Base-by-base conservation (phyloP, 2,888 invertebrate species). In the Eristalis intricaria region DNA sequence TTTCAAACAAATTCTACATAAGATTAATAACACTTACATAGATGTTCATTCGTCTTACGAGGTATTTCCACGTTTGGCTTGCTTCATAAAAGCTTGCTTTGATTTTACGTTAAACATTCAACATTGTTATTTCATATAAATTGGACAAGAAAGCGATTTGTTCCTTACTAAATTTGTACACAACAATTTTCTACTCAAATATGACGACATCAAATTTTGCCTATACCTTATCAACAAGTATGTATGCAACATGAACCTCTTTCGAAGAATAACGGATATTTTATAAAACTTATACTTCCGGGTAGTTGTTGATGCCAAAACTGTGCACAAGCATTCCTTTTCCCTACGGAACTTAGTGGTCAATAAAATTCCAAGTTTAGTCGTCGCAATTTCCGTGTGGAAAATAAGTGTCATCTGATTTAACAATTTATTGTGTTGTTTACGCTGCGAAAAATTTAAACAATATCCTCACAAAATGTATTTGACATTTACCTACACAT, bases 261-360 rank as follows among this genome's bases (percentile, higher is more conserved):
- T 77, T 78, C 64, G 29, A 65, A 74, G 70, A 74, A 76, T 60
- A 81, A 70, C 82, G 85, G 85, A 86, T 86, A 78, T 74, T 86
- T 86, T 86, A 76, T 86, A 78, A 79, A 83, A 75, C 70, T 86
- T 83, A 86, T 83, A 83, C 58, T 66, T 86, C 86, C 86, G 82
- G 86, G 65, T 86, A 83, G 86, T 79, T 86, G 75, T 86, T 86
- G 86, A 86, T 86, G 86, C 86, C 86, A 86, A 86, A 86, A 86
- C 65, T 86, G 74, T 86, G 83, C 82, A 86, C 86, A 71, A 83
- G 82, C 66, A 78, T 79, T 86, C 23, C 63, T 83, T 75, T 43
- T 82, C 66, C 58, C 23, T 70, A 63, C 82, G 86, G 86, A 86
- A 86, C 78, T 83, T 83, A 65, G 86, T 75, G 83, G 83, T 78